Evolutionary conservation across 2,113 vertebrate genomes (phyloP).

Genomic region (Nibea albiflora): DNA sequence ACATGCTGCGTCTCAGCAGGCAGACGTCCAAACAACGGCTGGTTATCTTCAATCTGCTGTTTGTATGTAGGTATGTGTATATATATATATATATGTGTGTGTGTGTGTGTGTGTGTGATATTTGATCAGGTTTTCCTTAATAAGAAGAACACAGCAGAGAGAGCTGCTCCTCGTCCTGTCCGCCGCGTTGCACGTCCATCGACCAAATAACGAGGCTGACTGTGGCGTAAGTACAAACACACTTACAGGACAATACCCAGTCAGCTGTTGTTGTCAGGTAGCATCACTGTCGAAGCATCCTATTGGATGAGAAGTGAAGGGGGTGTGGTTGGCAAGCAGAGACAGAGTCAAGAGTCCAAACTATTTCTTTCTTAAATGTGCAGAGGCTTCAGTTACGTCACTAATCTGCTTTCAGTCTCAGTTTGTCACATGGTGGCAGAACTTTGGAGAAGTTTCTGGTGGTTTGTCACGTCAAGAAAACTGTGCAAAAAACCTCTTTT

Average conservation of each 20-base stretch:
- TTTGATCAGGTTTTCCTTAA: background rate
- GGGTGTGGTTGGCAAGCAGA: background rate
- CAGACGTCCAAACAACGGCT: background rate
- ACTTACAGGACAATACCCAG: slow-evolving; percentile 25
- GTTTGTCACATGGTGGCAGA: background rate
- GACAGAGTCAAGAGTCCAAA: background rate
- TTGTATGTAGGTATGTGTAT: background rate
- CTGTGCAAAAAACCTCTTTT: no score
- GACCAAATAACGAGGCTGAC: background rate
- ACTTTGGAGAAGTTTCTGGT: slow-evolving; percentile 1
- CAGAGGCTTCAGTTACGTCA: background rate
- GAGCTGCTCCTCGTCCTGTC: slow-evolving; percentile 4
- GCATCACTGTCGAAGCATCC: slow-evolving; percentile 11
- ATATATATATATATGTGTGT: background rate
- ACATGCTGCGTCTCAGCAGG: slow-evolving; percentile 56
- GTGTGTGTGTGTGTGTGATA: background rate
- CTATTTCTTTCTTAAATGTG: background rate
- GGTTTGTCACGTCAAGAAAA: no score
- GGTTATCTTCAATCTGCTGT: background rate
- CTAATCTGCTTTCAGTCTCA: background rate
- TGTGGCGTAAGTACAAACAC: slow-evolving; percentile 6
- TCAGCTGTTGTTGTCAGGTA: slow-evolving; percentile 67
- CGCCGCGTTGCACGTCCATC: background rate
- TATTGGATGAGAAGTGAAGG: slow-evolving; percentile 30
- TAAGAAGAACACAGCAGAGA: background rate